phyloP scores from a whole-genome alignment of 2,113 vertebrate genomes.

The Octodon degus region DNA sequence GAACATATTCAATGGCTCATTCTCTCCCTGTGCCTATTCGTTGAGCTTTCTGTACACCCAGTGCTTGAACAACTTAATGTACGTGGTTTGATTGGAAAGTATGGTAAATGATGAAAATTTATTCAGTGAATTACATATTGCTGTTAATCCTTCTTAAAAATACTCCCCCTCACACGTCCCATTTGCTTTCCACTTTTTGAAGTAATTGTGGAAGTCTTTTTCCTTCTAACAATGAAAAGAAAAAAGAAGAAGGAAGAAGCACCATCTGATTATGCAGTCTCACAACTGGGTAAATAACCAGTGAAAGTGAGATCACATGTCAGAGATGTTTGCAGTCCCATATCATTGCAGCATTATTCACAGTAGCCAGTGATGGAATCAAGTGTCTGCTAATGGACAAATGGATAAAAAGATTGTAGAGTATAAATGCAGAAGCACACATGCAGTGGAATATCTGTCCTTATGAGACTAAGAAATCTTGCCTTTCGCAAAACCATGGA shows the following conservation, averaged over 20 bases:
- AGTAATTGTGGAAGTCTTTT: not conserved
- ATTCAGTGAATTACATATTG: not conserved
- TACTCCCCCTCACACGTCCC: not conserved
- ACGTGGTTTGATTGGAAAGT: not conserved
- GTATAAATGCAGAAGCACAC: not conserved
- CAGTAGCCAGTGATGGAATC: not conserved
- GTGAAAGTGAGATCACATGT: not conserved
- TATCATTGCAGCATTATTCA: not conserved
- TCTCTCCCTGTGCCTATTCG: not conserved
- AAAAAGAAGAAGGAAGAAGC: not conserved
- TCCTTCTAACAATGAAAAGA: not conserved
- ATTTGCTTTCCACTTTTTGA: not conserved
- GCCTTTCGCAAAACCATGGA: not conserved
- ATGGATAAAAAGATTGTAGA: not conserved
- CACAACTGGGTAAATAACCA: not conserved
- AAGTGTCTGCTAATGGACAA: not conserved
- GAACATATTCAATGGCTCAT: not conserved
- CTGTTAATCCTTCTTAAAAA: not conserved
- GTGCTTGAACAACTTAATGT: not conserved
- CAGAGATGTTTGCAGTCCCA: not conserved
- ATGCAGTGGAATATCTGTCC: not conserved
- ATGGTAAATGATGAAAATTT: not conserved
- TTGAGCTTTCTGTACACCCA: not conserved
- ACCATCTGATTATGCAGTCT: not conserved
- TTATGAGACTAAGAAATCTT: not conserved